A percentile compares a stretch with the other conserved stretches of the same genome.
These are phyloP conservation scores for Vulpes lagopus DNA, from an alignment of 2,113 vertebrate genomes.

Conservation along the genomic window DNA sequence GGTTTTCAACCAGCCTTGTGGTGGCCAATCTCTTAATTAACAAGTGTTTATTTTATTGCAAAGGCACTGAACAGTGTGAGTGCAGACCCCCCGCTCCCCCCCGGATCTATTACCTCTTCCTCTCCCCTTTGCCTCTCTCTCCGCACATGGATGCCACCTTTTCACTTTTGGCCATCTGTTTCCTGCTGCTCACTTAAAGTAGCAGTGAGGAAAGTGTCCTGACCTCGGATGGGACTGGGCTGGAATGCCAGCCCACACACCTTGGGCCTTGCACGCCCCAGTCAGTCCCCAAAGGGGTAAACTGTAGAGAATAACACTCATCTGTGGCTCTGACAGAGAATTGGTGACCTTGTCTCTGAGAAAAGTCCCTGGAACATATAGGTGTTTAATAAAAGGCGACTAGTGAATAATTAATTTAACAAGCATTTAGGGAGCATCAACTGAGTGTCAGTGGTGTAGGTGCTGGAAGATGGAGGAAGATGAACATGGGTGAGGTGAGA, in stretches of 20 bases:
- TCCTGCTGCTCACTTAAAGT: not conserved
- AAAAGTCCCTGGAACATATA: not conserved
- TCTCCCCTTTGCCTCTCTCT: not conserved
- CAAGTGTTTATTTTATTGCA: not conserved
- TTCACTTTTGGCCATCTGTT: not conserved
- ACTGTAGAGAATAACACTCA: not conserved
- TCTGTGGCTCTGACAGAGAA: not conserved
- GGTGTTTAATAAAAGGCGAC: not conserved
- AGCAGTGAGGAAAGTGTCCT: not conserved
- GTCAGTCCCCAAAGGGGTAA: not conserved
- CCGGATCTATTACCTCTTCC: not conserved
- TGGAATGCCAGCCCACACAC: not conserved
- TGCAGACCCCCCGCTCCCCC: too few species aligned
- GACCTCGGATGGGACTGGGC: not conserved
- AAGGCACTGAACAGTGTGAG: not conserved
- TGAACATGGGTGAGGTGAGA: not conserved
- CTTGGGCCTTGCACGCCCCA: not conserved
- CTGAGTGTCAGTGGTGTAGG: not conserved
- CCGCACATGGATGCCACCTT: not conserved
- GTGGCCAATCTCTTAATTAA: not conserved
- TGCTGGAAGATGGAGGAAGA: not conserved
- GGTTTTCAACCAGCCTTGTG: not conserved
- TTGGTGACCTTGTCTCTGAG: not conserved
- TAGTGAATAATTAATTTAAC: not conserved
- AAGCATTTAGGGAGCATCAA: not conserved